Conservation (phyloP, 2,797 vertebrate species). For the Emydoidea blandingii region DNA sequence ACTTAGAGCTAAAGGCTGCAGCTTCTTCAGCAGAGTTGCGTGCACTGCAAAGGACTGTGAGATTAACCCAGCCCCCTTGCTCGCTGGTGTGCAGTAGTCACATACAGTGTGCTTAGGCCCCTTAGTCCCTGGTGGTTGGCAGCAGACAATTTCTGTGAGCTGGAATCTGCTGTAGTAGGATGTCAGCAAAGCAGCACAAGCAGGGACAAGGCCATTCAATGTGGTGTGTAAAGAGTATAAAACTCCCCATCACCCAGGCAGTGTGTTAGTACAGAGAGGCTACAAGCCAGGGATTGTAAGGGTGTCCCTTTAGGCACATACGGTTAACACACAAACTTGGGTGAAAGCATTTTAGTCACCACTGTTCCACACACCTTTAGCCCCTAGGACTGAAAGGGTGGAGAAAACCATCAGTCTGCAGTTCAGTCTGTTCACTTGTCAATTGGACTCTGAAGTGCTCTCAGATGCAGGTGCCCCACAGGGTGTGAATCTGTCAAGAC, state of each 20-base stretch:
- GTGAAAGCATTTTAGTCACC: background rate
- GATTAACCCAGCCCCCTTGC: background rate
- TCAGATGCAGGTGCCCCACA: too few relatives aligned
- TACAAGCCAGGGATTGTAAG: background rate
- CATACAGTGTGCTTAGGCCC: too few relatives aligned
- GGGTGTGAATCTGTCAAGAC: too few relatives aligned
- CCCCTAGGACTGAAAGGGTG: background rate
- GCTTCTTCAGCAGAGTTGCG: background rate
- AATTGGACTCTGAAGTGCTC: too few relatives aligned
- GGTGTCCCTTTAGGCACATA: background rate
- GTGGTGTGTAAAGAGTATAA: background rate
- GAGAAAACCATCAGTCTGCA: too few relatives aligned
- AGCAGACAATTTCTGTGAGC: background rate
- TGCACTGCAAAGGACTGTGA: background rate
- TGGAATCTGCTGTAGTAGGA: background rate
- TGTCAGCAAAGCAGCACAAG: background rate
- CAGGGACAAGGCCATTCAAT: background rate
- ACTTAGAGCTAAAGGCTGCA: background rate
- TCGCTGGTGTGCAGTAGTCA: background rate
- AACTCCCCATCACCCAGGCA: background rate
- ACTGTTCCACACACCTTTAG: background rate
- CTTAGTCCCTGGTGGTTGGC: too few relatives aligned
- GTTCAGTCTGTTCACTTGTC: too few relatives aligned
- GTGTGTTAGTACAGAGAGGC: background rate
- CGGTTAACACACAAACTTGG: too few relatives aligned